Evolutionary conservation across 2,797 vertebrate genomes (phyloP).

Genomic region (Numenius phaeopus): DNA sequence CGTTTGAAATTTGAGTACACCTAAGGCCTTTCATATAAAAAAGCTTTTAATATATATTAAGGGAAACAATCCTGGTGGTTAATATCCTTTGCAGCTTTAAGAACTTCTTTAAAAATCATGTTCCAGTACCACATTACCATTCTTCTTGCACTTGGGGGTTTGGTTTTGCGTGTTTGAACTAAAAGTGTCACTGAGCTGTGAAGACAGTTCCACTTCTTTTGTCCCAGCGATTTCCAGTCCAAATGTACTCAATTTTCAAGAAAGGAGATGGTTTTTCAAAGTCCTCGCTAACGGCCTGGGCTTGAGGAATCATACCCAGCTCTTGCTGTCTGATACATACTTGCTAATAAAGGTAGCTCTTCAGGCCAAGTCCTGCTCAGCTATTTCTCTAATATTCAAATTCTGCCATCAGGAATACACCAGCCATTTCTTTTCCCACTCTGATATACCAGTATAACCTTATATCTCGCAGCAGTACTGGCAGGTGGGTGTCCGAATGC

Average conservation of each 20-base stretch:
- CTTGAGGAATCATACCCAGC: not conserved
- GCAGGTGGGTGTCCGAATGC: not conserved
- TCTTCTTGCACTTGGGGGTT: not conserved
- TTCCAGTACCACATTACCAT: not conserved
- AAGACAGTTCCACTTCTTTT: not conserved
- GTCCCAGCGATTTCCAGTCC: not conserved
- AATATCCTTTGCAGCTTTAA: constrained; percentile 48
- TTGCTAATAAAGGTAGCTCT: not conserved
- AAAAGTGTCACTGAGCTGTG: not conserved
- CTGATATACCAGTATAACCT: not conserved
- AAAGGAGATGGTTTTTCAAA: not conserved
- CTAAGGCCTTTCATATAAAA: constrained; percentile 34
- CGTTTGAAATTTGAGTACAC: constrained; percentile 48
- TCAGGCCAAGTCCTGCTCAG: not conserved
- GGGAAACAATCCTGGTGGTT: constrained; percentile 3
- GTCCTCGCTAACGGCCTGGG: not conserved
- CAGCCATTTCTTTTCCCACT: not conserved
- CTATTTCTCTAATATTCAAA: not conserved
- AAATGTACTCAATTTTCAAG: not conserved
- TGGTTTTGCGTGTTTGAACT: not conserved
- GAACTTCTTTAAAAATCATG: not conserved
- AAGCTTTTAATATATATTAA: constrained; percentile 55
- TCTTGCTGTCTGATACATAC: not conserved
- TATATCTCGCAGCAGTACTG: not conserved
- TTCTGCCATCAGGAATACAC: not conserved